Base-by-base conservation (phyloP, 1,140 invertebrate species). In the Samia ricini region DNA sequence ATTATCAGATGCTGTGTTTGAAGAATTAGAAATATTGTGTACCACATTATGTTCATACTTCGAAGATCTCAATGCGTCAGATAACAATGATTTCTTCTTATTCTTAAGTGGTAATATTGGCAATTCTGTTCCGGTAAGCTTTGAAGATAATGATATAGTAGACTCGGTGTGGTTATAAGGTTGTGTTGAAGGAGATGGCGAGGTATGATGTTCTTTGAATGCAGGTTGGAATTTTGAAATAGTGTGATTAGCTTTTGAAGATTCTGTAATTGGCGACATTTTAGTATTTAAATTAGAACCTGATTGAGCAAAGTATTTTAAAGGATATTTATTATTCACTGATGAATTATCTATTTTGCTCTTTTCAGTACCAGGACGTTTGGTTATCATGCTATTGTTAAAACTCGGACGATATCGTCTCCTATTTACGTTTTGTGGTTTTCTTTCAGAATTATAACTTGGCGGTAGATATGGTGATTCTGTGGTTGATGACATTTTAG, bases 41-140 rank as follows among this genome's bases (percentile, higher is more conserved):
- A 36, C 33, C 33, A 36, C 10, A 7, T 10, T 36, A 52, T 18
- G 6, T 2, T 15, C 18, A 33, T 18, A 24, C 29, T 5, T 49
- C 24, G 15, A 52, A 52, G 15, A 21, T 51, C 50, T 12, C 58
- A 51, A 18, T 60, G 57, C 10, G 4, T 24, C 71, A 4, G 33
- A 36, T 12, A 10, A 36, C 10, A 36, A 36, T 8, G 33, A 5
- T 7, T 12, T 12, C 2, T 4, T 36, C 12, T 36, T 36, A 36
- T 36, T 36, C 33, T 36, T 36, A 36, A 10, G 5, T 36, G 33
- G 4, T 10, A 36, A 8, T 12, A 36, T 36, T 10, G 12, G 12
- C 5, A n/a, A n/a, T n/a, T n/a, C n/a, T n/a, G 4, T 36, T 36
- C 10, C 33, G 33, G 33, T n/a, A n/a, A n/a, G n/a, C n/a, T n/a